Base-by-base conservation (phyloP, 2,797 vertebrate species). In the Ceryle rudis region DNA sequence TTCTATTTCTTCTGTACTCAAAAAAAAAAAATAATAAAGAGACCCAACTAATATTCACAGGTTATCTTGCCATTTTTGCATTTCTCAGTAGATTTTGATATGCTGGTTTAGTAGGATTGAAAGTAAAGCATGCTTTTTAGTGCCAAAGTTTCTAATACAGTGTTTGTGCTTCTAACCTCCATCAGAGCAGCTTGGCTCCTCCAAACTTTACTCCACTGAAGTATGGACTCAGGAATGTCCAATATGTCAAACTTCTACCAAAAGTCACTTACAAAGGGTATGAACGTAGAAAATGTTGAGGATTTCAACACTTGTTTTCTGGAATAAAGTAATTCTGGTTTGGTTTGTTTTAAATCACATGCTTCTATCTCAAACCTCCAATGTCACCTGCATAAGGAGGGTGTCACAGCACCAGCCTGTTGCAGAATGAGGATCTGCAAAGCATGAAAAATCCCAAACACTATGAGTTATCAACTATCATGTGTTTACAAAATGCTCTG, bases 1-100 rank as follows among this genome's bases (percentile, higher is more conserved):
- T 67, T 69, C 52, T 89, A 70, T 81, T 97, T 86, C 67, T 95
- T 51, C 39, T 84, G 66, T 83, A 91, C 31, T 82, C 49, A 55
- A 67, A 67, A 61, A 80, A 81, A 62, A 46, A 67, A 61, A 60
- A 80, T 52, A 41, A 58, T 46, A 81, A 4, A 82, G 31, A 94
- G 64, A 82, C 87, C 61, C 91, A 82, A 44, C 11, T 85, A 85
- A 82, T 79, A 55, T 46, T 83, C 42, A 64, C 5, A 5, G 58
- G 49, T 49, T 88, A 67, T 44, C 80, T 79, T 77, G 49, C 12
- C 21, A 57, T 46, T 78, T 89, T 71, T 25, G 20, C 52, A 41
- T 75, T 80, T 92, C 64, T 64, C 78, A 61, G 49, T 71, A 89
- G 41, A 72, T 25, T 81, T 23, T n/a, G 44, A 88, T 81, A 86